These are phyloP conservation scores for Echiichthys vipera DNA, from an alignment of 2,797 vertebrate species.

Conservation along the genomic window DNA sequence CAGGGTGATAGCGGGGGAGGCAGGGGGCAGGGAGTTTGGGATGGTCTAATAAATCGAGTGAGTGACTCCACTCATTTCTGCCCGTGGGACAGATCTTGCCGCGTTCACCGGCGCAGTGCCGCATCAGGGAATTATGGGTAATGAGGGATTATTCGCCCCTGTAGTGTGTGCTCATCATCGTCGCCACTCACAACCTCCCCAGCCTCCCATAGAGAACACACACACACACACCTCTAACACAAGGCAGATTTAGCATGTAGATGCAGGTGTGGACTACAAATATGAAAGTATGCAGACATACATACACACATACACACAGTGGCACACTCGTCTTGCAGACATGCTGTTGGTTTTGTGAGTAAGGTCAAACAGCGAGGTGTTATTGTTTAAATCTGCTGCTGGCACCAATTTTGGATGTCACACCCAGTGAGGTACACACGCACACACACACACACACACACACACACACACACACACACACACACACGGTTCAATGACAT, in stretches of 20 bases:
- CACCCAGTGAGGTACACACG: slow-evolving; percentile 47
- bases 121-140: slow-evolving; percentile 80
- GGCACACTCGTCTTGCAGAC: slow-evolving; percentile 16
- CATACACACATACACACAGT: neutral
- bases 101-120: slow-evolving; percentile 60
- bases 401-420: slow-evolving; percentile 70
- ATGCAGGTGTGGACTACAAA: slow-evolving; percentile 48
- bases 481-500: slow-evolving; percentile 62
- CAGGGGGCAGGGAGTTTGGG: slow-evolving; percentile 60
- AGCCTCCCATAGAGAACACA: slow-evolving; percentile 41
- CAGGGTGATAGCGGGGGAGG: slow-evolving; percentile 54
- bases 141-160: slow-evolving; percentile 86
- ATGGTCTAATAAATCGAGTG: slow-evolving; percentile 85
- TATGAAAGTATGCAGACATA: slow-evolving; percentile 9
- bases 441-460: slow-evolving; percentile 22
- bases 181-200: slow-evolving; percentile 45
- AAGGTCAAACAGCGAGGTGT: slow-evolving; percentile 68
- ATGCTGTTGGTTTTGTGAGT: slow-evolving; percentile 52
- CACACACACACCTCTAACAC: slow-evolving; percentile 7
- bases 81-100: slow-evolving; percentile 81
- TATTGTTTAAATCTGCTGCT: slow-evolving; percentile 79
- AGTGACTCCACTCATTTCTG: slow-evolving; percentile 81
- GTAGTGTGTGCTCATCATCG: slow-evolving; percentile 81
- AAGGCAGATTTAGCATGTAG: slow-evolving; percentile 42
- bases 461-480: slow-evolving; percentile 34